Evolutionary conservation across 2,113 vertebrate genomes (phyloP).

Genomic region (Falco punctatus): DNA sequence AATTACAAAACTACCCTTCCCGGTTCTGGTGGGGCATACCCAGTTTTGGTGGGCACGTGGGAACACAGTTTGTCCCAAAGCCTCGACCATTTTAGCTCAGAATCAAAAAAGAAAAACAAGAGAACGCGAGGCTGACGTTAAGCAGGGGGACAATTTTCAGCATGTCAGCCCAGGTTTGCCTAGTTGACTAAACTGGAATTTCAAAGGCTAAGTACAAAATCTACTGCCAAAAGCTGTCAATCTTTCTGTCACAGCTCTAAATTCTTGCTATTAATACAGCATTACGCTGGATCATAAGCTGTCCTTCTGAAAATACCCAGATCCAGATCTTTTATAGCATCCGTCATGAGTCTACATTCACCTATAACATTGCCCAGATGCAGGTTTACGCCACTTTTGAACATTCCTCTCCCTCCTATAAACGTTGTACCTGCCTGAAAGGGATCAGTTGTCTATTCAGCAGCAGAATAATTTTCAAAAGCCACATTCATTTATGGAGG

Average conservation of each 20-base stretch:
- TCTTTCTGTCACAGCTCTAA: not conserved
- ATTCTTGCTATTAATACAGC: not conserved
- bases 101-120: not conserved
- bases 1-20: not conserved
- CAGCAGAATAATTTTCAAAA: not conserved
- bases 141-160: not conserved
- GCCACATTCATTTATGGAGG: not conserved
- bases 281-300: not conserved
- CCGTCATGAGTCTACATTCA: not conserved
- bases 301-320: not conserved
- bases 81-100: not conserved
- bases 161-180: not conserved
- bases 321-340: not conserved
- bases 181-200: not conserved
- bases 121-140: fast-evolving
- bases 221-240: not conserved
- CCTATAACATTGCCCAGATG: fast-evolving
- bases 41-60: not conserved
- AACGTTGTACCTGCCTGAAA: not conserved
- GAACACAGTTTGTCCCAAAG: not conserved
- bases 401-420: not conserved
- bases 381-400: not conserved
- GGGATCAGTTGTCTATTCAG: not conserved
- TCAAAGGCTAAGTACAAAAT: conserved; percentile 3
- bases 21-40: not conserved